Percentiles rank a stretch among this genome's conserved stretches.
Conservation (phyloP, 2,888 invertebrate species). For the Trichacis sp. region DNA sequence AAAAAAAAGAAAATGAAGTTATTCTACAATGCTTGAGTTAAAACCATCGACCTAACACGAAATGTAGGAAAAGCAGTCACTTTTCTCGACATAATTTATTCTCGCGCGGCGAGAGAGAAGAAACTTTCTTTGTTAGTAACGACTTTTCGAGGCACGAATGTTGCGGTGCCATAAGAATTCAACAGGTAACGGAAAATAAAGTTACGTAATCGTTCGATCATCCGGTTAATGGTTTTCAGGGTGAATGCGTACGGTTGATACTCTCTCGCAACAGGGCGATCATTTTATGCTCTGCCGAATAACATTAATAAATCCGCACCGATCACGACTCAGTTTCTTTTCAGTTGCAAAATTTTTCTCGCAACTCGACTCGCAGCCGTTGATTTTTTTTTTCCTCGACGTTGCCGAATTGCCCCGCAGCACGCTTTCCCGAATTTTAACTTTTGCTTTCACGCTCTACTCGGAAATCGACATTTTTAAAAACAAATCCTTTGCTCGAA, state of each 20-base stretch:
- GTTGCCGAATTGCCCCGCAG: neutral
- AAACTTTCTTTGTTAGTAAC: neutral
- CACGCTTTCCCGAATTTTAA: neutral
- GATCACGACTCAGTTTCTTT: conserved; percentile 10
- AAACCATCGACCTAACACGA: neutral
- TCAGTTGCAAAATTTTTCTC: conserved; percentile 2
- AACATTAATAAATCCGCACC: conserved; percentile 15
- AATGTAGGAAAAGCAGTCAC: neutral
- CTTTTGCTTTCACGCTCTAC: no score
- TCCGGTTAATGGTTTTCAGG: conserved; percentile 23
- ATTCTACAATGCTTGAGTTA: no score
- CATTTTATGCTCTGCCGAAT: conserved; percentile 31
- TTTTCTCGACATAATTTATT: conserved; percentile 1
- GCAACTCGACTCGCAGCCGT: neutral
- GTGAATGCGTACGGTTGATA: conserved; percentile 24
- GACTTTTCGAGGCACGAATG: neutral
- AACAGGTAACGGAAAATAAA: conserved; percentile 9
- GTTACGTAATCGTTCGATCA: conserved; percentile 21
- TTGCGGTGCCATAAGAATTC: neutral
- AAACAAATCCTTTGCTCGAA: no score
- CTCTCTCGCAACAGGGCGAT: conserved; percentile 18
- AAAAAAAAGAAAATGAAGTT: neutral
- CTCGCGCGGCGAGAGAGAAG: neutral
- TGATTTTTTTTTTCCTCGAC: neutral
- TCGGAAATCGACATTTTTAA: no score